Base-by-base conservation (phyloP, 2,113 vertebrate species). In the Deroptyus accipitrinus region DNA sequence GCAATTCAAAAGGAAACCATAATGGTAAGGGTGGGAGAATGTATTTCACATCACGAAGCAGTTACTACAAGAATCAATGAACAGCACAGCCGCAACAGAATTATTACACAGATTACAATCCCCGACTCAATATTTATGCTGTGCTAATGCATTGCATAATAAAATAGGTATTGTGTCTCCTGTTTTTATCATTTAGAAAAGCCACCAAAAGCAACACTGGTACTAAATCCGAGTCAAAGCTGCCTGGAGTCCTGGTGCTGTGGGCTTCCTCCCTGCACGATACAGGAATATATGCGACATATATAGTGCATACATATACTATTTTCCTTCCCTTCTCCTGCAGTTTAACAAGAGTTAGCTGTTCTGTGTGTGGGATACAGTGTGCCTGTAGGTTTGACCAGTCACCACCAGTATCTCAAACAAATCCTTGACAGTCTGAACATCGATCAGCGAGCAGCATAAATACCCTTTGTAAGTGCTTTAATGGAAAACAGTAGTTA, bases 11-110 rank as follows among this genome's bases (percentile, higher is more conserved):
- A 95, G 86, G 68, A 96, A 97, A 96, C 63, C 70, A 35, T 83
- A 81, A 92, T 16, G 74, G 88, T 66, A 77, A 92, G 86, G 95
- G 70, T 41, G 77, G 95, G 84, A 86, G 64, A 92, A 96, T 28
- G 13, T 63, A 96, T 91, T 94, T 97, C 95, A 94, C 74, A 81
- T 77, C 86, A 85, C 25, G 8, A 88, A 88, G 88, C 54, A 48
- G 87, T 62, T 90, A 68, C 70, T 41, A 79, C 67, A 72, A 64
- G 63, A 89, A 97, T 97, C 95, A 95, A 96, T 94, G 92, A 57
- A 69, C 8, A 93, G 62, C 37, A 73, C 1, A 84, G 91, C 87
- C 95, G 90, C 94, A 88, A 92, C 5, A 80, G 72, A 94, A 95
- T 88, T 96, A 95, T 68, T 59, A 96, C 85, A 75, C 24, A 96